Evolutionary conservation across 1,140 invertebrate genomes (phyloP).

Genomic region (Drosophila kikkawai): DNA sequence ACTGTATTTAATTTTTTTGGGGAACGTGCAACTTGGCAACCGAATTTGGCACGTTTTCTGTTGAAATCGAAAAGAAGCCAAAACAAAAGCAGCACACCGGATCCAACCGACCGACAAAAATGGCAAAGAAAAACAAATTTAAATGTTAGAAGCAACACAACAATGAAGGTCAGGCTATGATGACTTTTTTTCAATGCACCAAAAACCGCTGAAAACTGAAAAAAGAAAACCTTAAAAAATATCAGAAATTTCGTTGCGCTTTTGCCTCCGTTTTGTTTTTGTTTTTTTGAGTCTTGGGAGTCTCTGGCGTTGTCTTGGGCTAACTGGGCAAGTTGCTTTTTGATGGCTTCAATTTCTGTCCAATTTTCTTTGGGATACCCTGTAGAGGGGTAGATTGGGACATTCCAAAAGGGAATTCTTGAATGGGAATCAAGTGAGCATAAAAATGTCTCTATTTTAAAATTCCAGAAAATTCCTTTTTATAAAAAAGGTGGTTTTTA

Average conservation of each 20-base stretch:
- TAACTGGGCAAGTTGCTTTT: constrained; percentile 55
- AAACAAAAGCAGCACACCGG: constrained; percentile 32
- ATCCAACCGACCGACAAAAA: constrained; percentile 28
- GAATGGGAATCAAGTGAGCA: not conserved
- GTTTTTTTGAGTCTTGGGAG: constrained; percentile 4
- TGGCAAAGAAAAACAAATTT: constrained; percentile 68
- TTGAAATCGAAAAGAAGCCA: constrained; percentile 72
- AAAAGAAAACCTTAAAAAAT: constrained; percentile 7
- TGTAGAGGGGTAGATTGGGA: not conserved
- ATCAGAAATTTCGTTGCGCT: constrained; percentile 45
- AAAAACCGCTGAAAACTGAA: constrained; percentile 20
- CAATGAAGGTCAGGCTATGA: constrained; percentile 74
- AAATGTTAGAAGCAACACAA: constrained; percentile 74
- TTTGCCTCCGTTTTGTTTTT: constrained; percentile 22
- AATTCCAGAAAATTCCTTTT: too few relatives aligned
- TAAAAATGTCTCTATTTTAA: not conserved
- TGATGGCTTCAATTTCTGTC: constrained; percentile 69
- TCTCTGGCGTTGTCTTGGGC: constrained; percentile 42
- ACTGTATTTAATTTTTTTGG: constrained; percentile 75
- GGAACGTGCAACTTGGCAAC: constrained; percentile 71
- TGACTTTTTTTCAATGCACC: constrained; percentile 37
- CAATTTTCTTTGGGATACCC: constrained; percentile 58
- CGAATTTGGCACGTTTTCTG: constrained; percentile 76
- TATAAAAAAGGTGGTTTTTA: too few relatives aligned
- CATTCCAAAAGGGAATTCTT: not conserved